Evolutionary conservation across 2,888 invertebrate species (phyloP), one percentile per base, ranked within the genome.

Genomic region (Thereva nobilitata): DNA sequence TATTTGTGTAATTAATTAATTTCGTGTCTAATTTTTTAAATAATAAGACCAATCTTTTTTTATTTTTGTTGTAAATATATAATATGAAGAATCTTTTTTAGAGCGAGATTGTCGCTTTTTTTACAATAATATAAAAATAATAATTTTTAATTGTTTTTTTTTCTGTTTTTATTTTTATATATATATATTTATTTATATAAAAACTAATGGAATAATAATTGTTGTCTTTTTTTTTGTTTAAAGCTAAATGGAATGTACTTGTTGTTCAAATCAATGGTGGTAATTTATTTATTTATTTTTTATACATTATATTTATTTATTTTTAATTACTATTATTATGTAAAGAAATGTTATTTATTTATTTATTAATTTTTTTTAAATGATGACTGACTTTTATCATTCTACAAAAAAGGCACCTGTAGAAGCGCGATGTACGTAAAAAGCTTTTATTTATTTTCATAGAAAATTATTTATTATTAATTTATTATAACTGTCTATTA

Each of bases 31-130:
- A 23, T 23, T 23, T 23, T 61, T 61, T 47, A 8, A 41, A 44
- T 35, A 23, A 57, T 38, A 42, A 54, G 47, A 12, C 55, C 47
- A 49, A 35, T 56, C 7, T 65, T 10, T 64, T 52, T 10, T 44
- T 66, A 59, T 41, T 41, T 59, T 59, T 41, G 44, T 37, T 35
- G 37, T 53, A 53, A 53, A 53, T 50, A 44, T 42, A 53, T 42
- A 5, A 53, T 23, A 41, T 56, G 52, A 61, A 61, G 61, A 38
- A 50, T 49, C 41, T 10, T 10, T 54, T 56, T 67, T 67, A 67
- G 57, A 67, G 67, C 67, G 67, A 64, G 67, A 64, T 64, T 38
- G 37, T 65, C 61, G 38, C 65, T 57, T 65, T 68, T 7, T 59
- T 42, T 54, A 41, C 42, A 49, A 38, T 42, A 7, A 38, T 59